A percentile compares a stretch with the other conserved stretches of the same genome.
These are phyloP conservation scores for Popillia japonica DNA, from an alignment of 1,140 invertebrate genomes.

Conservation along the genomic window DNA sequence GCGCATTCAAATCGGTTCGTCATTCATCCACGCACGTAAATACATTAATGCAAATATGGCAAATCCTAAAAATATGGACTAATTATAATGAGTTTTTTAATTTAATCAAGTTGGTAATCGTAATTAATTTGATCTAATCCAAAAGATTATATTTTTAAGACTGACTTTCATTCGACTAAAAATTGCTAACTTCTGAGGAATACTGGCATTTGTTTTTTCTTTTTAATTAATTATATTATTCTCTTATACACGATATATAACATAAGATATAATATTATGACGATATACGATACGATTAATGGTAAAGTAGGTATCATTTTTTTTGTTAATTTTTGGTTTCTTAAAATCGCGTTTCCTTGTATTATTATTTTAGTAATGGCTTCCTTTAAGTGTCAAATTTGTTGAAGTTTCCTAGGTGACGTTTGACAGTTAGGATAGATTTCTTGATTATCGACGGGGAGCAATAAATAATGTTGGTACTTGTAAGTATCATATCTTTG, in stretches of 20 bases:
- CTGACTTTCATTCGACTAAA: conserved; percentile 12
- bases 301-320: background rate
- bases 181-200: conserved; percentile 14
- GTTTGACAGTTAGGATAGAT: background rate
- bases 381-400: background rate
- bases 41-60: background rate
- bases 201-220: background rate
- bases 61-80: conserved; percentile 1
- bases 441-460: background rate
- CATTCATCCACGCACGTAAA: background rate
- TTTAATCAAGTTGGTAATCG: background rate
- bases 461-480: no score
- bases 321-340: background rate
- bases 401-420: background rate
- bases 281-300: conserved; percentile 6
- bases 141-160: background rate
- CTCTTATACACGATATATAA: no score
- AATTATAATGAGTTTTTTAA: conserved; percentile 2
- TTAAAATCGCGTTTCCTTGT: background rate
- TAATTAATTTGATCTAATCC: background rate
- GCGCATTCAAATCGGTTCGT: background rate
- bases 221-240: background rate
- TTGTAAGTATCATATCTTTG: background rate
- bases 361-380: background rate
- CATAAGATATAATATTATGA: background rate